Evolutionary conservation across 2,888 invertebrate genomes (phyloP).

Genomic region (Pseudeuparius sepicola): DNA sequence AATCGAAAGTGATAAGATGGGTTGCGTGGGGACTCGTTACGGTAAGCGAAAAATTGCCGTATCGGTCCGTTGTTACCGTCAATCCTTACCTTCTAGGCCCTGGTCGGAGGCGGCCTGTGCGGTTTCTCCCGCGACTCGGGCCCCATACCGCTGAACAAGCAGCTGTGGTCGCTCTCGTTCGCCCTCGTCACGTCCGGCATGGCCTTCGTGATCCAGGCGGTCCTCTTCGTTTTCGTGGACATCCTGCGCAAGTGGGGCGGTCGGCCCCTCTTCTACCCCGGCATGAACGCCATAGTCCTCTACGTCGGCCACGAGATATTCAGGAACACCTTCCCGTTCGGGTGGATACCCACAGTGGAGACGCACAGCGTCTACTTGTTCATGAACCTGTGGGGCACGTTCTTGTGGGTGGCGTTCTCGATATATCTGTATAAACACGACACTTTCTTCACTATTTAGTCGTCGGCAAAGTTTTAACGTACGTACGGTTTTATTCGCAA

Average conservation of each 20-base stretch:
- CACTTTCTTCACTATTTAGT: conserved; percentile 54
- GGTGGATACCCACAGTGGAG: conserved; percentile 48
- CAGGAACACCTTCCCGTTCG: conserved; percentile 59
- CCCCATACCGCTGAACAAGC: conserved; percentile 74
- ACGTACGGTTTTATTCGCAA: too few species aligned
- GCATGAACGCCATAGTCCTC: conserved; percentile 71
- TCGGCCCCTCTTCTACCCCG: conserved; percentile 67
- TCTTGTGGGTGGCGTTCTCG: conserved; percentile 64
- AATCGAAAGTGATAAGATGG: conserved; percentile 48
- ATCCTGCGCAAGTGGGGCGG: conserved; percentile 67
- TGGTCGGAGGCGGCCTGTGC: conserved; percentile 55
- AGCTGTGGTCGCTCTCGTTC: conserved; percentile 75
- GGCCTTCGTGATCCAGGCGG: conserved; percentile 57
- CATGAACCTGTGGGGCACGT: conserved; percentile 62
- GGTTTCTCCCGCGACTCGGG: conserved; percentile 59
- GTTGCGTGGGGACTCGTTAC: conserved; percentile 44
- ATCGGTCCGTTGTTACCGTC: too few species aligned
- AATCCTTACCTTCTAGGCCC: conserved; percentile 42
- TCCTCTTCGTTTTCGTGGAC: conserved; percentile 63
- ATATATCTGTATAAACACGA: conserved; percentile 55
- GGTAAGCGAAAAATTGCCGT: too few species aligned
- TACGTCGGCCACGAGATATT: conserved; percentile 70
- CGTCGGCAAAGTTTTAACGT: too few species aligned
- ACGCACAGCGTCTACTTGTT: conserved; percentile 57
- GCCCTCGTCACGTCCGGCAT: conserved; percentile 56